Base-by-base conservation (phyloP, 2,797 vertebrate species). In the Mormyrops attenuatus region DNA sequence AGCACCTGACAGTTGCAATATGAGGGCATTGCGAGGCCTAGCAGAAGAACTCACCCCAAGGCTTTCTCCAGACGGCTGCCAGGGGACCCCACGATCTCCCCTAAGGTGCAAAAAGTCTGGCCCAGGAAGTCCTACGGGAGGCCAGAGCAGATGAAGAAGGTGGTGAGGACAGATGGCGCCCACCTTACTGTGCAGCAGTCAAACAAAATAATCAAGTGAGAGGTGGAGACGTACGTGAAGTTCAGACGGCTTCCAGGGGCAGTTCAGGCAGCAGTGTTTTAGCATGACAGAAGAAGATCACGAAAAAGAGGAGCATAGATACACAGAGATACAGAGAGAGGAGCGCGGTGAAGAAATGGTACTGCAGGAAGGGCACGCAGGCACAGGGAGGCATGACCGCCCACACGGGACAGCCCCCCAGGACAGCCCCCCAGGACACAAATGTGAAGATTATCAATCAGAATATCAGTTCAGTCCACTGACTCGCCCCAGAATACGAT, bases 61-160 rank as follows among this genome's bases (percentile, higher is more conserved):
- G 97, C 95, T 93, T 99, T 99, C 94, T 99, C 98, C 93, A 99
- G 94, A 90, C 97, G 97, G 93, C 98, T 98, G 91, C 97, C 98
- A 0, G 97, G 95, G 0, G 98, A 99, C 90, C 98, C 98, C 90
- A 99, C 98, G 0, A 99, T 98, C 94, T 99, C 98, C 0, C 98
- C 98, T 0, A 99, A 96, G 50, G 98, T 99, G 91, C 98, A 99
- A 95, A 98, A 98, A 88, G 96, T 96, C 94, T 99, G 98, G 90
- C 98, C 98, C 92, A 99, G 95, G 93, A 99, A 99, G 94, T 99
- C 98, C 98, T 99, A 92, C 7, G 13, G 30, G 38, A 30, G 47
- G 4, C 85, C 52, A 34, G 6, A 11, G 38, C 15, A 22, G 50
- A 41, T 5, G 38, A 2, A 69, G 3, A 91, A 95, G 90, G 90